phyloP scores from a whole-genome alignment of 2,113 vertebrate genomes.

The Brevimyrus niger region DNA sequence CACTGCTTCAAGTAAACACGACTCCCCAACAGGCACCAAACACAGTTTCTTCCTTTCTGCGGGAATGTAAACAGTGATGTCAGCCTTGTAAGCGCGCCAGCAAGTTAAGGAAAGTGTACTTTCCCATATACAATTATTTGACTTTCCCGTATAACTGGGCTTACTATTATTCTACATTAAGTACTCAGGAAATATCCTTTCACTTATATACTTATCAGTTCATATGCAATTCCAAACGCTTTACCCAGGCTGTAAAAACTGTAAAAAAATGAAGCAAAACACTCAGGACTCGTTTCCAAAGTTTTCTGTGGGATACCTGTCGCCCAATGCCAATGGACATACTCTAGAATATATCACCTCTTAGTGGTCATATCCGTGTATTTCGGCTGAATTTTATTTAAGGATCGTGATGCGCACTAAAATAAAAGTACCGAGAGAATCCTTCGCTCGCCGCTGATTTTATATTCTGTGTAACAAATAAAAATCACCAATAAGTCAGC shows the following conservation, averaged over 20 bases:
- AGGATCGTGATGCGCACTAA: neutral
- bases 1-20: neutral
- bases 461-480: neutral
- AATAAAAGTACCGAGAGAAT: neutral
- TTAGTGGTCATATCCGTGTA: neutral
- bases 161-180: neutral
- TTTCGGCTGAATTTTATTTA: neutral
- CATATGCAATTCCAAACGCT: neutral
- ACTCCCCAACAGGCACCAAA: neutral
- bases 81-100: neutral
- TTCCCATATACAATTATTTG: neutral
- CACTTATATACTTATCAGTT: neutral
- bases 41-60: conserved; percentile 1
- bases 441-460: neutral
- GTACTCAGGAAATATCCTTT: neutral
- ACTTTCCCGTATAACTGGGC: neutral
- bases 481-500: neutral
- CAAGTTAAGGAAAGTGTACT: neutral
- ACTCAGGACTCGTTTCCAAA: neutral
- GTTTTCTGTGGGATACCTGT: conserved; percentile 10
- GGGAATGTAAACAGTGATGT: conserved; percentile 18
- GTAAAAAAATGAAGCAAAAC: neutral
- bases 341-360: conserved; percentile 4
- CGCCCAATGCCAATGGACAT: neutral
- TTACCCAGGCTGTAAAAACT: neutral